Base-by-base conservation (phyloP, 1,140 invertebrate species). In the Coelopa frigida region DNA sequence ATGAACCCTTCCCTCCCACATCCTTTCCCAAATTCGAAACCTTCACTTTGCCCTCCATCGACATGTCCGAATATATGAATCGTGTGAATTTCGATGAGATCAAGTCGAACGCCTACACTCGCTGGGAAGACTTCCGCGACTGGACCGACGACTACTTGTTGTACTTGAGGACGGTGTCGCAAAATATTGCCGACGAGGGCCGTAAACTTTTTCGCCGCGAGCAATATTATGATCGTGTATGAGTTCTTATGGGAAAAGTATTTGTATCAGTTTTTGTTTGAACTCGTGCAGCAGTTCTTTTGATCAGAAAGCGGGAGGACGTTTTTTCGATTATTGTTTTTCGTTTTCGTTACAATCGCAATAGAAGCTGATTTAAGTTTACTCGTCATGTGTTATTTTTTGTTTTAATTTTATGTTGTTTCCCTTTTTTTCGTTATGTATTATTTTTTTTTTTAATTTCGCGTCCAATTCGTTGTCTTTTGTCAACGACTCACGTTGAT, bases 111-210 rank as follows among this genome's bases (percentile, higher is more conserved):
- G 40, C 64, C n/a, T 46, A 50, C 22, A 59, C 62, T 40, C 57
- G 61, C 31, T 50, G 57, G 11, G 59, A 59, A 7, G 53, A 59
- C 24, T 51, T 68, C 22, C 59, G 59, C 6, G 54, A 57, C 49
- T 68, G 61, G 61, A 56, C 64, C 42, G 59, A 65, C 33, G 64
- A 68, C 48, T 68, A 68, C 51, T 14, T 68, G 23, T 21, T 63
- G 11, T 68, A 68, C 50, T 49, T 68, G 26, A 59, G 49, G 41
- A 65, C 55, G 1, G 61, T 68, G 3, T 59, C 64, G 11, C 56
- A 61, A 41, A 68, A 68, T 47, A 57, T 68, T 26, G 53, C 48
- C 38, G 55, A 55, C 42, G 55, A 49, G 35, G 61, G 58, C 15
- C 53, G 59, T 10, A 57, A 64, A 35, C 36, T 54, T 8, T 62